Percentiles rank a stretch among this genome's conserved stretches.
Conservation (phyloP, 2,113 vertebrate species). For the Tylochromis polylepis region DNA sequence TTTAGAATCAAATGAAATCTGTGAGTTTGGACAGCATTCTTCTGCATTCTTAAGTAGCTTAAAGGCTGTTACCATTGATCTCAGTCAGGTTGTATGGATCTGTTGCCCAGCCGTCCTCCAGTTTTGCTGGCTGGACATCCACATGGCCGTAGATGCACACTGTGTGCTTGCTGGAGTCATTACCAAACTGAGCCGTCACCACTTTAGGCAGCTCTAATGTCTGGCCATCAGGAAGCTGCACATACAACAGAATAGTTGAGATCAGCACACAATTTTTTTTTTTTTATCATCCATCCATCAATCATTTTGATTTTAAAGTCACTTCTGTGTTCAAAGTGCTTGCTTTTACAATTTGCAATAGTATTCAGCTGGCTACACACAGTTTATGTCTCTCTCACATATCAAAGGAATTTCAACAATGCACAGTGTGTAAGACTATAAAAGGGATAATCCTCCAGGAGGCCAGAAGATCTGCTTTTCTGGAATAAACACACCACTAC, state of each 20-base stretch:
- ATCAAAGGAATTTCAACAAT: neutral
- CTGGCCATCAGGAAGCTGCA: conserved; percentile 75
- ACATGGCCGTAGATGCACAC: conserved; percentile 89
- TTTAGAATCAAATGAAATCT: neutral
- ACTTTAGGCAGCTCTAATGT: conserved; percentile 78
- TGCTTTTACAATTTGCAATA: neutral
- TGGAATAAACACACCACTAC: neutral
- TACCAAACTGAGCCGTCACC: conserved; percentile 80
- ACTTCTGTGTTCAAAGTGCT: neutral
- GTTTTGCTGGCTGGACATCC: conserved; percentile 87
- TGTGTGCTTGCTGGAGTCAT: conserved; percentile 75
- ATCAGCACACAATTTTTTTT: neutral
- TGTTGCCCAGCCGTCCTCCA: conserved; percentile 82
- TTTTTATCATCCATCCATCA: neutral
- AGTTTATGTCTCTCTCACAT: neutral
- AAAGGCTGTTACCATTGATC: conserved; percentile 72
- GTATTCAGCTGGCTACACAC: neutral
- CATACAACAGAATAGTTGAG: neutral
- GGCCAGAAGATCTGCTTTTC: neutral
- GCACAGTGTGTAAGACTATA: neutral
- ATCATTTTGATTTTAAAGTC: neutral
- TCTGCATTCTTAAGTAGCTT: neutral
- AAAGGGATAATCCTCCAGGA: neutral
- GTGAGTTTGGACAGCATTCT: neutral
- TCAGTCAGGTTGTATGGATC: conserved; percentile 84